These are phyloP conservation scores for Ceraclea dissimilis DNA, from an alignment of 2,888 invertebrate genomes.

Conservation along the genomic window DNA sequence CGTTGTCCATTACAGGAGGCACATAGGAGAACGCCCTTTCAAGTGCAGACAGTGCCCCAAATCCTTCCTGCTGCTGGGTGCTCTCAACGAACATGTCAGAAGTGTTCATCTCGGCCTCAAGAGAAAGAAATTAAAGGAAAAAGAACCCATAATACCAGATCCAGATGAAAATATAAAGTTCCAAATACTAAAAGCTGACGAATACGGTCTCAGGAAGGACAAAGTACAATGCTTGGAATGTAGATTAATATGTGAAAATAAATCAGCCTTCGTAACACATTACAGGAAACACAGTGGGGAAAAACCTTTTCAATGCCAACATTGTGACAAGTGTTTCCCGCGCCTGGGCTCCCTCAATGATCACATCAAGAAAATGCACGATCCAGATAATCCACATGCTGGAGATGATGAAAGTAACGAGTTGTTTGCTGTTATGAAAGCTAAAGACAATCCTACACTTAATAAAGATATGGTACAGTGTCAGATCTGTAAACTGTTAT, in stretches of 20 bases:
- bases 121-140: not conserved
- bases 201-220: slow-evolving; percentile 3
- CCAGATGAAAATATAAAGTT: slow-evolving; percentile 5
- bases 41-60: slow-evolving; percentile 2
- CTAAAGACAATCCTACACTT: slow-evolving; percentile 1
- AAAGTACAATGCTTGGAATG: slow-evolving; percentile 3
- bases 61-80: not conserved
- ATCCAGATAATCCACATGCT: not conserved
- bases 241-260: slow-evolving; percentile 7
- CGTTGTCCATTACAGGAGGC: slow-evolving; percentile 3
- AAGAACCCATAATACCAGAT: not conserved
- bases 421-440: not conserved
- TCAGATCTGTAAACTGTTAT: not conserved
- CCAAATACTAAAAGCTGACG: slow-evolving; percentile 2
- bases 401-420: not conserved
- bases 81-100: slow-evolving; percentile 4
- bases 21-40: not conserved
- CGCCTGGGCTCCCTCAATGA: slow-evolving; percentile 2
- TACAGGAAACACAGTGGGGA: slow-evolving; percentile 24
- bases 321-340: slow-evolving; percentile 24
- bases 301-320: slow-evolving; percentile 25
- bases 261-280: slow-evolving; percentile 4
- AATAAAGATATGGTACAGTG: slow-evolving; percentile 7
- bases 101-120: slow-evolving; percentile 1
- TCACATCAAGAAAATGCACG: slow-evolving; percentile 6